Conservation (phyloP, 2,888 invertebrate genomes). For the Apodemia zela region DNA sequence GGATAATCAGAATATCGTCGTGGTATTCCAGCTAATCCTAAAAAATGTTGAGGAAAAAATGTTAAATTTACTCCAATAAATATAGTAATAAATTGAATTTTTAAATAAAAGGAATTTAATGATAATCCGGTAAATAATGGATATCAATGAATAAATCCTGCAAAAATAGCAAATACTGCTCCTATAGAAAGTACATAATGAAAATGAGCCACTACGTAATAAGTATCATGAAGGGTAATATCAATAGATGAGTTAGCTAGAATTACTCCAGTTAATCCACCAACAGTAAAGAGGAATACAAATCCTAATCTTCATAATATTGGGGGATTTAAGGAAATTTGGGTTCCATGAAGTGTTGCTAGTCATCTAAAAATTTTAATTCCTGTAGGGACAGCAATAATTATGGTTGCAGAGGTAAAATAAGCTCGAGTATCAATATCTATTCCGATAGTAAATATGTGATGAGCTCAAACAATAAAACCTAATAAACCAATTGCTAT, state of each 20-base stretch:
- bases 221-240: constrained; percentile 89
- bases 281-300: constrained; percentile 88
- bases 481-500: constrained; percentile 89
- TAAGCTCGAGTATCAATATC: not conserved
- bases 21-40: not conserved
- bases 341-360: constrained; percentile 84
- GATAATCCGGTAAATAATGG: constrained; percentile 83
- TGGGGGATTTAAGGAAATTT: constrained; percentile 80
- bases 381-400: constrained; percentile 88
- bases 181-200: constrained; percentile 91
- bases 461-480: constrained; percentile 92
- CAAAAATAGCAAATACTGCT: constrained; percentile 89
- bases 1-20: constrained; percentile 87
- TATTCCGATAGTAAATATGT: constrained; percentile 85
- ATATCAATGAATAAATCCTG: constrained; percentile 86
- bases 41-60: constrained; percentile 83
- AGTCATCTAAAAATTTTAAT: constrained; percentile 79
- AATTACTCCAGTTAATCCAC: constrained; percentile 85
- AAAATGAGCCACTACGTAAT: constrained; percentile 91
- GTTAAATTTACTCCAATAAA: constrained; percentile 66
- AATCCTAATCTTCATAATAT: constrained; percentile 73
- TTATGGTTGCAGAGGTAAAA: constrained; percentile 89
- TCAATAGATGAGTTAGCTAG: constrained; percentile 56
- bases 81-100: constrained; percentile 48
- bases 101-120: constrained; percentile 80